A percentile compares a stretch with the other conserved stretches of the same genome.
phyloP scores from a whole-genome alignment of 2,113 vertebrate genomes.

The Tenrec ecaudatus region DNA sequence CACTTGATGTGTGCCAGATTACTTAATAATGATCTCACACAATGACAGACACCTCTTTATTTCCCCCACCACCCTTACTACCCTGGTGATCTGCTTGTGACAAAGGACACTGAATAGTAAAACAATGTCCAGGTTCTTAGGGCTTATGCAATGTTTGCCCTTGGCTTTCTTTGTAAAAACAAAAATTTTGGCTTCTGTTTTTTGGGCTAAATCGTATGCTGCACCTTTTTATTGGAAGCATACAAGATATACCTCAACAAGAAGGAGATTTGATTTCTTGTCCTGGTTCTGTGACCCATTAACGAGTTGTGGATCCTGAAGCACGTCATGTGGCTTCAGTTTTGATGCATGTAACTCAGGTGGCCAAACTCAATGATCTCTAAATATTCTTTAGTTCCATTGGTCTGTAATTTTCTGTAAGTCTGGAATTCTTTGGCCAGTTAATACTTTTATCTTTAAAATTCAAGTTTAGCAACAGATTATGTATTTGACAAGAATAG shows the following conservation, averaged over 20 bases:
- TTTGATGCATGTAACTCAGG: not conserved
- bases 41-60: constrained; percentile 26
- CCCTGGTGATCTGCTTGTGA: not conserved
- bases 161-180: not conserved
- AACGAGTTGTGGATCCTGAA: not conserved
- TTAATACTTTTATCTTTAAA: not conserved
- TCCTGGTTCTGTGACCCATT: rapidly evolving
- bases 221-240: no score
- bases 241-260: rapidly evolving
- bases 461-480: not conserved
- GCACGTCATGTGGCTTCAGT: not conserved
- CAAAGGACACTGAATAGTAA: not conserved
- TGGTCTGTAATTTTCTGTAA: not conserved
- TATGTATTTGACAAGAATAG: not conserved
- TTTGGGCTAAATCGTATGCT: not conserved
- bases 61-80: not conserved
- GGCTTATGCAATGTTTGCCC: not conserved
- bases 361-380: not conserved
- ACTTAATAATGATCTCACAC: constrained; percentile 54
- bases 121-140: not conserved
- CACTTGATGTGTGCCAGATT: not conserved
- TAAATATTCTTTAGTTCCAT: not conserved
- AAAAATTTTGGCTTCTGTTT: not conserved
- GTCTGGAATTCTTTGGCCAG: not conserved
- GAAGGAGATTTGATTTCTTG: not conserved